Evolutionary conservation across 1,140 invertebrate genomes (phyloP).

Genomic region (Achatina immaculata): DNA sequence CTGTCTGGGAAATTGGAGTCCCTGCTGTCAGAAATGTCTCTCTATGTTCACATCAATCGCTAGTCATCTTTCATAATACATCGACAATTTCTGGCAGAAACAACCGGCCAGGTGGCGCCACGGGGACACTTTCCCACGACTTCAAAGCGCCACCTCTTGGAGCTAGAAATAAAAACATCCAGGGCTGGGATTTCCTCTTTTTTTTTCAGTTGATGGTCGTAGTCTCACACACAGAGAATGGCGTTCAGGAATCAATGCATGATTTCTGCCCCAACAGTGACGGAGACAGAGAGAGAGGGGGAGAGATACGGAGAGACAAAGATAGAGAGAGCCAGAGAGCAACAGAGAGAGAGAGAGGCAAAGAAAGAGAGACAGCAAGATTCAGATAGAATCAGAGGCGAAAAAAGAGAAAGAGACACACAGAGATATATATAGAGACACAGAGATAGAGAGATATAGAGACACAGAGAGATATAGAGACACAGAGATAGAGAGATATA

Average conservation of each 20-base stretch:
- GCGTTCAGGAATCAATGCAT: conserved; percentile 1
- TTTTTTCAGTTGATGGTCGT: not conserved
- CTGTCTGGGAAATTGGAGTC: not conserved
- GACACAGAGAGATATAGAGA: too few species aligned
- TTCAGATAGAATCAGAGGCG: not conserved
- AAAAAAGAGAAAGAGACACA: not conserved
- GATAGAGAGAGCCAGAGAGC: too few species aligned
- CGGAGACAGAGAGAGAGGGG: conserved; percentile 2
- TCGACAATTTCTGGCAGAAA: conserved; percentile 22
- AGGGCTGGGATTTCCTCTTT: not conserved
- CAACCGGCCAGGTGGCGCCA: not conserved
- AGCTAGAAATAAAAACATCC: not conserved
- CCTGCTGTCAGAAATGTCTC: not conserved
- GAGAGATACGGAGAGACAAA: too few species aligned
- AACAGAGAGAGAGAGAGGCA: too few species aligned
- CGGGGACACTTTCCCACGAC: not conserved
- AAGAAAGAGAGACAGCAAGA: too few species aligned
- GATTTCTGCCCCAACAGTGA: too few species aligned
- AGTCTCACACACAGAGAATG: conserved; percentile 15
- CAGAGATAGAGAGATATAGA: too few species aligned
- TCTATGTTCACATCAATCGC: not conserved
- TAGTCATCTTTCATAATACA: conserved; percentile 32
- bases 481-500: too few species aligned
- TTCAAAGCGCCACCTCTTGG: conserved; percentile 8
- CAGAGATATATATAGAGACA: too few species aligned